Evolutionary conservation across 2,113 vertebrate genomes (phyloP).

Genomic region (Perca fluviatilis): DNA sequence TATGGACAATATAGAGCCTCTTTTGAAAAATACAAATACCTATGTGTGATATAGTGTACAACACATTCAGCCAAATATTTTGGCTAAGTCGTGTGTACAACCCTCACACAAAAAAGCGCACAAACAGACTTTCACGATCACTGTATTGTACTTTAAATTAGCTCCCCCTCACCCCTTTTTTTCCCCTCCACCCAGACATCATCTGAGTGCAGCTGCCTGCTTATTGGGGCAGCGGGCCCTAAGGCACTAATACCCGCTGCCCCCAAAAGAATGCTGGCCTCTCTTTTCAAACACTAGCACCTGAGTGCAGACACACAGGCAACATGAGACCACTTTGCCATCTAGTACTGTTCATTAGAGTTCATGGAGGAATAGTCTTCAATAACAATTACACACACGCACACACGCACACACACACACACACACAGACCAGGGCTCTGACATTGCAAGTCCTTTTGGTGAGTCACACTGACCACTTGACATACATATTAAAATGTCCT

Average conservation of each 20-base stretch:
- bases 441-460: too few species aligned
- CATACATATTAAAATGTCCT: too few species aligned
- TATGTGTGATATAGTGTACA: not conserved
- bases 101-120: not conserved
- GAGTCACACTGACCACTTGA: too few species aligned
- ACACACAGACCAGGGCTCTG: too few species aligned
- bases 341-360: constrained; percentile 12
- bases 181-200: constrained; percentile 12
- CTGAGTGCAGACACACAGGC: constrained; percentile 20
- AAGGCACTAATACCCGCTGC: constrained; percentile 19
- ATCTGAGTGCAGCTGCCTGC: constrained; percentile 13
- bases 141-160: not conserved
- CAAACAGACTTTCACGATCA: not conserved
- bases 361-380: not conserved
- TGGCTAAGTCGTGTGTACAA: not conserved
- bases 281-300: constrained; percentile 6
- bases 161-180: not conserved
- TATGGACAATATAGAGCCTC: not conserved
- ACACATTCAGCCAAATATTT: not conserved
- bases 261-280: constrained; percentile 48
- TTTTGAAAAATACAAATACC: not conserved
- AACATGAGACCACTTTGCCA: constrained; percentile 18
- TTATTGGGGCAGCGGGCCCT: not conserved
- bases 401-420: not conserved
- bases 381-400: not conserved